Evolutionary conservation across 2,888 invertebrate genomes (phyloP).

Genomic region (Ectropis crepuscularia): DNA sequence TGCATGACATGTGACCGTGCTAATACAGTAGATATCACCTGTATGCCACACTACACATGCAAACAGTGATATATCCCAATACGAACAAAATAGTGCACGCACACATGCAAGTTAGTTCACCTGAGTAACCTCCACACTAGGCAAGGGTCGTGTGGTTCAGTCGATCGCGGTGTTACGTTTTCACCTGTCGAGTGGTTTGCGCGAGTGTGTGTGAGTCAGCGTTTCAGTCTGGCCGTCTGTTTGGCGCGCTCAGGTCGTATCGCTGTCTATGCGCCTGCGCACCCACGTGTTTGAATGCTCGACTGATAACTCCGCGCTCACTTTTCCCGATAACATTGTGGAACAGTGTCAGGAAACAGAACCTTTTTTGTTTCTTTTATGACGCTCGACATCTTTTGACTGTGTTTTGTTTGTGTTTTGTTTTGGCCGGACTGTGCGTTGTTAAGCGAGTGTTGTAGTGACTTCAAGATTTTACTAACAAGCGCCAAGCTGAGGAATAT

Average conservation of each 20-base stretch:
- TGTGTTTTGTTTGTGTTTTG: conserved; percentile 27
- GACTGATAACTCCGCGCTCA: conserved; percentile 70
- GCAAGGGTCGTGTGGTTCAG: conserved; percentile 73
- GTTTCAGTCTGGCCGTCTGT: conserved; percentile 78
- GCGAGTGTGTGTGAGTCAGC: conserved; percentile 69
- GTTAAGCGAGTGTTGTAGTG: conserved; percentile 67
- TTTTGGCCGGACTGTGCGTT: conserved; percentile 53
- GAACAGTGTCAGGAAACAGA: conserved; percentile 28
- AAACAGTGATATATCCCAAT: conserved; percentile 71
- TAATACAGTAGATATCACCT: conserved; percentile 70
- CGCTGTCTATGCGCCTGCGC: conserved; percentile 48
- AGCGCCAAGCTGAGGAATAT: conserved; percentile 79
- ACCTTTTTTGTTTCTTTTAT: conserved; percentile 11
- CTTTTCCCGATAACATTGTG: conserved; percentile 71
- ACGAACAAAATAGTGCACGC: conserved; percentile 78
- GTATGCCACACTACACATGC: conserved; percentile 60
- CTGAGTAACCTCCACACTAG: conserved; percentile 77
- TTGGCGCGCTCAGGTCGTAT: conserved; percentile 79
- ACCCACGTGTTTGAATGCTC: conserved; percentile 73
- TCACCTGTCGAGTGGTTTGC: conserved; percentile 75
- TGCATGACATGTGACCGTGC: conserved; percentile 77
- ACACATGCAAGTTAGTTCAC: conserved; percentile 62
- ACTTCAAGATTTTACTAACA: conserved; percentile 66
- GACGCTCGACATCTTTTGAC: conserved; percentile 8
- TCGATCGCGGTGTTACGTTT: conserved; percentile 77